Base-by-base conservation (phyloP, 2,113 vertebrate genomes). In the Mixornis gularis region DNA sequence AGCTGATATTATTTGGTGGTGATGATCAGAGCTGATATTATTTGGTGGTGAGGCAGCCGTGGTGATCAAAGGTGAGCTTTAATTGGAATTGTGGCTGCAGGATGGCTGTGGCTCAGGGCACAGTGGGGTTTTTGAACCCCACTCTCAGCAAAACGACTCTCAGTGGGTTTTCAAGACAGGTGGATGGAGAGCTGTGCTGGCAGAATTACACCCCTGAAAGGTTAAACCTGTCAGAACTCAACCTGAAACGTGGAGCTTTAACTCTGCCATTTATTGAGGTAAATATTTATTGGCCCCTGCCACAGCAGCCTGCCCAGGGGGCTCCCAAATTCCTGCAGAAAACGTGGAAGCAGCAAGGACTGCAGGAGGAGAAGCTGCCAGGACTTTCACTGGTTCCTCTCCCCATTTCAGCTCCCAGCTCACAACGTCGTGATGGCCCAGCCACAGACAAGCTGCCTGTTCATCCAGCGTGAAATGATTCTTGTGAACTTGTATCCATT, bases 381-480 rank as follows among this genome's bases (percentile, higher is more conserved):
- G 34, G 12, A 1, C 17, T 66, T 46, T 6, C n/a, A 19, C 13
- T 72, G 77, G 69, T 68, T 89, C 56, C 65, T 79, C 66, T 87
- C 25, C 30, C 60, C 48, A 5, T 73, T 92, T 79, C 46, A 5
- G 43, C 58, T 69, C 76, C 9, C 59, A 27, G 93, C 62, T 90
- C 6, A 27, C 71, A 59, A 7, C 0, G 71, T 18, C 53, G 70
- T 76, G 85, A 76, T 19, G 65, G 51, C 83, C 60, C 58, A 49
- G 88, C 60, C 40, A 36, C 83, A 74, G 87, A 93, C 20, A 81
- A 80, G 79, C 27, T 89, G 90, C 24, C 90, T 95, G 96, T 40
- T 79, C 93, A 96, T 4, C 38, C 69, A 65, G 53, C 27, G 30
- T 96, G 96, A 96, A 96, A 96, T 94, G 76, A 90, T 90, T 65